phyloP scores from a whole-genome alignment of 2,113 vertebrate genomes.

The Cephalopterus ornatus region DNA sequence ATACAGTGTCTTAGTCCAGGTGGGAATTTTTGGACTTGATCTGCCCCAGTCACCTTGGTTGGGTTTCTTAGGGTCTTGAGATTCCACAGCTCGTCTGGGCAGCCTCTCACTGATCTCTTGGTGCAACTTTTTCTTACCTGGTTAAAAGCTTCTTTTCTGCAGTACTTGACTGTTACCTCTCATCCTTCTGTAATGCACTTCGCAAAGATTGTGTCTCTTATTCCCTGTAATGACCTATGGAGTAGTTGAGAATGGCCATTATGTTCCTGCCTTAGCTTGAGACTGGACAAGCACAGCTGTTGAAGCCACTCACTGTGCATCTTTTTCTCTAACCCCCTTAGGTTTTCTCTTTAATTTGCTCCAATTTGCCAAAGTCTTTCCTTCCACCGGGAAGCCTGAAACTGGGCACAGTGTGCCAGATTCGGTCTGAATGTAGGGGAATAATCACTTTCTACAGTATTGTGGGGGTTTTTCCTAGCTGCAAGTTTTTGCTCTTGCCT shows the following conservation, averaged over 20 bases:
- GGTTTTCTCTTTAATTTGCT: background rate
- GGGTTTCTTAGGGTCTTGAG: background rate
- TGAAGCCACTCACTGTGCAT: background rate
- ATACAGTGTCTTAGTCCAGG: background rate
- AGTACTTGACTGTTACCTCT: background rate
- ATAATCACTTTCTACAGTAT: fast-evolving
- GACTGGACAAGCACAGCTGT: background rate
- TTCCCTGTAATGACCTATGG: background rate
- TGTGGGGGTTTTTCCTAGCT: background rate
- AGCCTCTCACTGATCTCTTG: background rate
- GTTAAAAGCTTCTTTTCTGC: background rate
- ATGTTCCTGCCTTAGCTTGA: background rate
- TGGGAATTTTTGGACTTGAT: background rate
- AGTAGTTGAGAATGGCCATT: background rate
- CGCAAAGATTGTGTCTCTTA: background rate
- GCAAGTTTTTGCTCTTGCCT: background rate
- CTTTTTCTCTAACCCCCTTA: background rate
- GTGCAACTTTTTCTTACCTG: background rate
- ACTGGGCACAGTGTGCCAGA: background rate
- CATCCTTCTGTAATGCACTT: background rate
- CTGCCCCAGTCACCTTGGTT: background rate
- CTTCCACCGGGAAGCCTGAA: background rate
- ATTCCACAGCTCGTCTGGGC: background rate
- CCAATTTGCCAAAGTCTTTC: background rate
- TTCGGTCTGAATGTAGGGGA: background rate